Evolutionary conservation across 2,888 invertebrate genomes (phyloP).

Genomic region (Leptodirus hochenwartii): DNA sequence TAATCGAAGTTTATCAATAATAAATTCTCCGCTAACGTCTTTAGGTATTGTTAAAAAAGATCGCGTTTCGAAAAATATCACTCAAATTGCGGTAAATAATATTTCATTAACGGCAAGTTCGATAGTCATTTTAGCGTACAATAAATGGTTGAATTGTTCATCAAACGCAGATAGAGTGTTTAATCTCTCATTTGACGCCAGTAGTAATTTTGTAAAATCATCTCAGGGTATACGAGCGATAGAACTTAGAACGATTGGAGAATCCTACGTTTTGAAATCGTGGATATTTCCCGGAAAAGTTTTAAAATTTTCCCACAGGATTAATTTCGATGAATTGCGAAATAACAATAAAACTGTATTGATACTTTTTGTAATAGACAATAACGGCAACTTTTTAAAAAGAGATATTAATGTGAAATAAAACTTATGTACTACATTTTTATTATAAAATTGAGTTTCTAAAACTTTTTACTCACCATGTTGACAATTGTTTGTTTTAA

Average conservation of each 20-base stretch:
- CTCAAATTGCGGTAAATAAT: too few species aligned
- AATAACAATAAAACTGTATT: constrained; percentile 19
- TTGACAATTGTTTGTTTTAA: too few species aligned
- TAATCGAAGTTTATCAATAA: neutral
- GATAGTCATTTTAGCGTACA: constrained; percentile 6
- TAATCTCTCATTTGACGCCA: constrained; percentile 20
- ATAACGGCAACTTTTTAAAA: constrained; percentile 44
- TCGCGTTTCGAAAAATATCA: too few species aligned
- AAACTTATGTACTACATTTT: too few species aligned
- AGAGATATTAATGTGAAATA: too few species aligned
- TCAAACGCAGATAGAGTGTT: constrained; percentile 2
- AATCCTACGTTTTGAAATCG: constrained; percentile 40
- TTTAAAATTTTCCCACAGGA: constrained; percentile 37
- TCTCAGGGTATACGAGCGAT: constrained; percentile 44
- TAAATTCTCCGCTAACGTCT: constrained; percentile 1
- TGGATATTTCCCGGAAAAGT: constrained; percentile 42
- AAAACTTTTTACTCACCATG: too few species aligned
- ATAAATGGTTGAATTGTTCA: constrained; percentile 6
- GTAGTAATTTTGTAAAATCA: constrained; percentile 33
- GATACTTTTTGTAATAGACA: constrained; percentile 44
- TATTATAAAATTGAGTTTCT: too few species aligned
- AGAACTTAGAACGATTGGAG: constrained; percentile 41
- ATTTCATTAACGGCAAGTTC: too few species aligned
- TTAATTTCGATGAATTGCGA: constrained; percentile 31
- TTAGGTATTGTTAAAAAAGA: too few species aligned